Evolutionary conservation across 2,113 vertebrate genomes (phyloP).

Genomic region (Edolisoma coerulescens): DNA sequence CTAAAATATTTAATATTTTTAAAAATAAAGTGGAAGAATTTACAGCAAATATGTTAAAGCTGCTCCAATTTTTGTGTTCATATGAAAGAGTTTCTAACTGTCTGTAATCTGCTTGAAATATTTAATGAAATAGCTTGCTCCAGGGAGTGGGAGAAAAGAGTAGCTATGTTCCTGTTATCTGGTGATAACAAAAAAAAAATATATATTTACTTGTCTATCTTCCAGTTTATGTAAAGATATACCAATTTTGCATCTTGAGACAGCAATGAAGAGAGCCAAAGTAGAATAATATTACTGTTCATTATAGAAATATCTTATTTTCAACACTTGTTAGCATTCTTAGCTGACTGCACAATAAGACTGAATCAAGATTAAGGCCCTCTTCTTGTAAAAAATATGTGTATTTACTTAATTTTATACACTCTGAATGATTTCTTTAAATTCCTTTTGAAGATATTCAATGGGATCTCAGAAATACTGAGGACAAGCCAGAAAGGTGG

Average conservation of each 20-base stretch:
- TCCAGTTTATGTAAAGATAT: not conserved
- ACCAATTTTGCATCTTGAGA: not conserved
- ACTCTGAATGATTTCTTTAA: not conserved
- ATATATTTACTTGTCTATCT: not conserved
- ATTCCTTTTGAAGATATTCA: not conserved
- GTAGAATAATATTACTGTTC: not conserved
- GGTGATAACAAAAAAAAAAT: not conserved
- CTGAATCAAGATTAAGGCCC: not conserved
- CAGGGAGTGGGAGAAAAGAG: not conserved
- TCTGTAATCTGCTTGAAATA: not conserved
- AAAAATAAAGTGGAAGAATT: not conserved
- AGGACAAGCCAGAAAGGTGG: not conserved
- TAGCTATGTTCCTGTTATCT: not conserved
- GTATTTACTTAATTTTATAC: not conserved
- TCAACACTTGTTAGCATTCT: not conserved
- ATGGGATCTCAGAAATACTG: not conserved
- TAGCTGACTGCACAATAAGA: not conserved
- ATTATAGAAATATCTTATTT: not conserved
- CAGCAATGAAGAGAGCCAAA: not conserved
- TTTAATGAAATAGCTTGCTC: not conserved
- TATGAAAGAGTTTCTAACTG: not conserved
- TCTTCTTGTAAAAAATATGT: not conserved
- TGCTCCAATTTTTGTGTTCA: not conserved
- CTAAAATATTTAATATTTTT: not conserved
- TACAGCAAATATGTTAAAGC: not conserved